Evolutionary conservation across 2,113 vertebrate species (phyloP), one percentile per base, ranked within the genome.

Genomic region (Mormoops blainvillei): DNA sequence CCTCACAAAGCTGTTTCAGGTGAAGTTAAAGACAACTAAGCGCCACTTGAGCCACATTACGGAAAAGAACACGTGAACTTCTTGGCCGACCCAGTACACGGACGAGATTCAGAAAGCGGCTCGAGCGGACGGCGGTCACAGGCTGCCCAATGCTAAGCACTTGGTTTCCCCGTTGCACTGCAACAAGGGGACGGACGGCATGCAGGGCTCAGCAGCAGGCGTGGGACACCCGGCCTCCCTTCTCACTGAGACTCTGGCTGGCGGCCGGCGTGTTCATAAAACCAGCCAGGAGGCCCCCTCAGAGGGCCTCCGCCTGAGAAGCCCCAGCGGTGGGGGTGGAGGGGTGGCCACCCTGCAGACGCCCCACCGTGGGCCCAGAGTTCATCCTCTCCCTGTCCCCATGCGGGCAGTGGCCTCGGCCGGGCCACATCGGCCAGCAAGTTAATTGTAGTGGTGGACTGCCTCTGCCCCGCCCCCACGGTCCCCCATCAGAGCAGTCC

Each of bases 401-500:
- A 70, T 89, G 80, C 83, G 92, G 95, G 89, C 89, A 91, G 82
- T 4, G 93, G 84, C 58, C 61, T 85, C 93, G 67, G 90, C 89
- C 91, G 91, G 95, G 92, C 48, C 14, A 36, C 77, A 65, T 45
- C 71, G 76, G 77, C 82, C 93, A 96, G 89, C 58, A 33, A 94
- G 94, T 81, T 97, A 92, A 97, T 96, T 92, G 82, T 76, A 63
- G 93, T 73, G 81, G 96, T 73, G 58, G 93, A 91, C 24, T 9
- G 58, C 80, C 16, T 56, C 88, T 94, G 87, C 95, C 85, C 77
- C 15, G 13, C 63, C 54, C 67, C 77, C 28, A n/a, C n/a, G n/a
- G n/a, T n/a, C 71, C 94, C 92, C 96, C 95, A 83, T 13, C 94
- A 96, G 96, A 96, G 38, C 95, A 2, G 77, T 93, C 92, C 86